A percentile compares a stretch with the other conserved stretches of the same genome.
phyloP scores from a whole-genome alignment of 2,797 vertebrate species.

The Girardinus metallicus region DNA sequence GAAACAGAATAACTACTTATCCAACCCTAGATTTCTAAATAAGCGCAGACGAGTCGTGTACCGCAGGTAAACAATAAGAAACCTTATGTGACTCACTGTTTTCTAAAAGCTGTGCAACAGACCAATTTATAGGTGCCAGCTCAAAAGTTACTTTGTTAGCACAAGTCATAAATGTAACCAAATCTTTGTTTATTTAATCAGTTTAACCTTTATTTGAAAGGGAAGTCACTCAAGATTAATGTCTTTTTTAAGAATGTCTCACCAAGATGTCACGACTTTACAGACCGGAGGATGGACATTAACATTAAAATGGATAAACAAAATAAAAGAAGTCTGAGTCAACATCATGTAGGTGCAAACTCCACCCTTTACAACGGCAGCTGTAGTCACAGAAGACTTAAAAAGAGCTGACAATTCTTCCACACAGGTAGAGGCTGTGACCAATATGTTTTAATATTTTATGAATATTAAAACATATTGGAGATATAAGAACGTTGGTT shows the following conservation, averaged over 20 bases:
- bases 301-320: neutral
- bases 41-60: neutral
- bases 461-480: neutral
- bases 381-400: neutral
- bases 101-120: neutral
- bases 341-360: neutral
- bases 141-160: neutral
- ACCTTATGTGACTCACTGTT: neutral
- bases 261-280: neutral
- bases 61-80: neutral
- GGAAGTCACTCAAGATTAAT: neutral
- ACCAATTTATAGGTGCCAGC: neutral
- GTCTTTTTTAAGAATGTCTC: neutral
- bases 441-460: too few species aligned
- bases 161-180: neutral
- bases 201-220: neutral
- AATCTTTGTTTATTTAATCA: neutral
- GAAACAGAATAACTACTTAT: rapidly evolving
- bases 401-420: neutral
- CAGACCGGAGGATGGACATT: neutral
- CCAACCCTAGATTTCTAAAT: neutral
- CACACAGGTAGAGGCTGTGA: neutral
- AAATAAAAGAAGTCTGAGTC: neutral
- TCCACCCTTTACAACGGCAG: neutral
- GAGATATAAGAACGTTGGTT: neutral